Conservation (phyloP, 2,797 vertebrate genomes). For the Chaetophractus vellerosus region DNA sequence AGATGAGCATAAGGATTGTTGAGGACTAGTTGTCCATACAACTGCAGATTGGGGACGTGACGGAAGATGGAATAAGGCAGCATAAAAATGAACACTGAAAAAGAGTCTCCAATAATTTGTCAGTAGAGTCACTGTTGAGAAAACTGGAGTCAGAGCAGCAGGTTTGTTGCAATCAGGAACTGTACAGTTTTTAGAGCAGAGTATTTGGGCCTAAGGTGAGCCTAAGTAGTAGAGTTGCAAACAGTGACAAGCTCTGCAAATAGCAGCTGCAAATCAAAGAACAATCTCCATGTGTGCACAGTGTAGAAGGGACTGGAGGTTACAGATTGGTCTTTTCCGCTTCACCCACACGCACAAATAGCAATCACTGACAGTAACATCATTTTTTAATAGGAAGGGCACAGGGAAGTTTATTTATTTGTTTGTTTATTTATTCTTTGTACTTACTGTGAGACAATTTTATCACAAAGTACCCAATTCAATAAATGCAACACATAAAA, state of each 20-base stretch:
- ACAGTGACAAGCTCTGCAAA: constrained; percentile 61
- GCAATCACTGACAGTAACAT: background rate
- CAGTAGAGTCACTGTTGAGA: background rate
- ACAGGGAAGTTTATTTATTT: background rate
- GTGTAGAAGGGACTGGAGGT: background rate
- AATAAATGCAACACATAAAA: background rate
- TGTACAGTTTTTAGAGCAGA: background rate
- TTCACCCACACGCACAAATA: constrained; percentile 48
- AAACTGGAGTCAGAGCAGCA: background rate
- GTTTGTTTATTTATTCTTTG: constrained; percentile 24
- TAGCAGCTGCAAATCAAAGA: constrained; percentile 73
- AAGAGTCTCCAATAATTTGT: background rate
- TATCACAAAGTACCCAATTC: background rate
- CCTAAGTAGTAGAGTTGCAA: constrained; percentile 8
- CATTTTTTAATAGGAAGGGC: background rate
- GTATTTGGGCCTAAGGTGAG: background rate
- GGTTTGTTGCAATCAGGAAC: background rate
- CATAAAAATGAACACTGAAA: background rate
- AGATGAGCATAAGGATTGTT: background rate
- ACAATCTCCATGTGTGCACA: constrained; percentile 42
- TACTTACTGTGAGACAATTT: background rate
- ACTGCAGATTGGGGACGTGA: background rate
- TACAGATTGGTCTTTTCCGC: background rate
- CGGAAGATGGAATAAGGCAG: background rate
- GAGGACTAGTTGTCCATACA: background rate